Base-by-base conservation (phyloP, 2,888 invertebrate genomes). In the Encarsia formosa region DNA sequence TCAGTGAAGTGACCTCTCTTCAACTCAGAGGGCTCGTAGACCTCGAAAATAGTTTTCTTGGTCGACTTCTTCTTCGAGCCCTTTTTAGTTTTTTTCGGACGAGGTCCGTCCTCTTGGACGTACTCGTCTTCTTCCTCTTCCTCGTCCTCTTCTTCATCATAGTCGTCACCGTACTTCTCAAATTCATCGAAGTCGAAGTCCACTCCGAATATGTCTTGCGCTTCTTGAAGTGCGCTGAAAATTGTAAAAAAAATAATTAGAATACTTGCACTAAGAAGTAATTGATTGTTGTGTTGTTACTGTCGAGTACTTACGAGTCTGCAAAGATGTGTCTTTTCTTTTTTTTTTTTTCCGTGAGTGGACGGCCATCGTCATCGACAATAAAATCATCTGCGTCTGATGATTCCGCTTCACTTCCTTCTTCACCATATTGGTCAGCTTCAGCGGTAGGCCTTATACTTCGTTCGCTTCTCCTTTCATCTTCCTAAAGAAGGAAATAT, bases 181-280 rank as follows among this genome's bases (percentile, higher is more conserved):
- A 93, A 90, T 61, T 93, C 92, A 54, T 91, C 91, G 68, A 88
- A 93, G 68, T 93, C 96, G 75, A 98, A 97, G 73, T 98, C 98
- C n/a, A 97, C 95, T 23, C 98, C 99, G 71, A 99, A 99, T 60
- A 98, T 95, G 70, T 99, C 98, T 74, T 97, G 96, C 47, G 98
- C 99, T 74, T 98, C 94, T 82, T 97, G 96, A 16, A 97, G 77
- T 0, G 91, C 91, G 11, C 86, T 90, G 60, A 13, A 44, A 52
- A 47, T 50, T 1, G 20, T 19, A 29, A 34, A 26, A 32, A 24
- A 23, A 9, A n/a, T 19, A 13, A 15, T 43, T 18, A 32, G 29
- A 41, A 1, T 35, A 42, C 43, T 6, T 18, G 24, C n/a, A n/a
- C n/a, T n/a, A n/a, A n/a, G n/a, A n/a, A n/a, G n/a, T n/a, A n/a